phyloP scores from a whole-genome alignment of 2,888 invertebrate genomes.

The Hydraecia micacea region DNA sequence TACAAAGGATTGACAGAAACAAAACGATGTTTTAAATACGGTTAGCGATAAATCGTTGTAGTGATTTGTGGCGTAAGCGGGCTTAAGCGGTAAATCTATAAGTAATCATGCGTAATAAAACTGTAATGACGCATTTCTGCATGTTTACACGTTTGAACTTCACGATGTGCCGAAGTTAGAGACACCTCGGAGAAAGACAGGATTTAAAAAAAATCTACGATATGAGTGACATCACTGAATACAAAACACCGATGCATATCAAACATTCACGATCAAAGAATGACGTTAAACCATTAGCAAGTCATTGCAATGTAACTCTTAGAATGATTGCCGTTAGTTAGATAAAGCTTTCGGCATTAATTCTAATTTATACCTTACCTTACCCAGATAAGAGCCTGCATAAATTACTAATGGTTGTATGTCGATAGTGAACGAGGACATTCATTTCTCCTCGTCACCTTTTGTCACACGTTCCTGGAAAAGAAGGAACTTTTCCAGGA shows the following conservation, averaged over 20 bases:
- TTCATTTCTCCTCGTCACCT: background rate
- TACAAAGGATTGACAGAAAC: background rate
- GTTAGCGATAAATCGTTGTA: background rate
- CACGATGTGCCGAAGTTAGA: background rate
- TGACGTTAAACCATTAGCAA: no score
- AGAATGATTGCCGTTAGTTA: background rate
- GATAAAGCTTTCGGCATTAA: background rate
- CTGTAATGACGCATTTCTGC: background rate
- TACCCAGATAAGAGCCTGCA: background rate
- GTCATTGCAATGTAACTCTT: background rate
- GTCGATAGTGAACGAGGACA: background rate
- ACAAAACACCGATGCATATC: no score
- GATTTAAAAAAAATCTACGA: background rate
- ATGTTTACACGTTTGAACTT: background rate
- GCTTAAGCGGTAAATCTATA: no score
- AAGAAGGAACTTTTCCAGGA: background rate
- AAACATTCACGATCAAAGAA: no score
- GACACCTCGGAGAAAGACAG: background rate
- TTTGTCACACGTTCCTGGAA: slow-evolving; percentile 5
- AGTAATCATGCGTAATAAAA: background rate
- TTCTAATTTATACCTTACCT: background rate
- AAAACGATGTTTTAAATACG: background rate
- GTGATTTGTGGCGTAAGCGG: background rate
- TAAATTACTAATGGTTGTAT: background rate
- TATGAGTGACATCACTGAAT: no score